Conservation (phyloP, 2,113 vertebrate genomes). For the Pteropus alecto region DNA sequence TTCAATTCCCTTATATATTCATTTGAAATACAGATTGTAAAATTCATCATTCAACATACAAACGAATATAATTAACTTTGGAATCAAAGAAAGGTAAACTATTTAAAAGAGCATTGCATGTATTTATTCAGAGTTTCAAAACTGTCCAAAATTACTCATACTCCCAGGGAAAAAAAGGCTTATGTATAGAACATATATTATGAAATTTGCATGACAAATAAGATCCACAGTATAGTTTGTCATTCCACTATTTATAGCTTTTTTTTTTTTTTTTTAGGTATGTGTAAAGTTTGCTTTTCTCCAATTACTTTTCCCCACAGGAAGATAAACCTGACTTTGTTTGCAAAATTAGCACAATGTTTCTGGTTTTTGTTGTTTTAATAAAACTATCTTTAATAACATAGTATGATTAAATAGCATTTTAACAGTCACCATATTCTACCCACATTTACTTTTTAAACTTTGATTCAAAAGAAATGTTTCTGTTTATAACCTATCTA, state of each 20-base stretch:
- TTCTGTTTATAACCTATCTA: conserved; percentile 6
- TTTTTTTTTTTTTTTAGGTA: not conserved
- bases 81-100: conserved; percentile 51
- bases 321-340: not conserved
- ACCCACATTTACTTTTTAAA: conserved; percentile 42
- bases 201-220: conserved; percentile 32
- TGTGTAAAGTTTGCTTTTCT: conserved; percentile 57
- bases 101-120: conserved; percentile 27
- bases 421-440: conserved; percentile 41
- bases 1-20: not conserved
- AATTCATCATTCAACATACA: conserved; percentile 54
- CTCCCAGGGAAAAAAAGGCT: not conserved
- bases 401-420: conserved; percentile 38
- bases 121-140: conserved; percentile 41
- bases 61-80: conserved; percentile 62
- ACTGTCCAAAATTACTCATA: conserved; percentile 52
- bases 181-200: conserved; percentile 16
- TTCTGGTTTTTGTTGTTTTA: conserved; percentile 56
- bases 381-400: conserved; percentile 56
- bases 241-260: conserved; percentile 48
- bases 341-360: conserved; percentile 65
- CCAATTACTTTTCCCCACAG: conserved; percentile 52
- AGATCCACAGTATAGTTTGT: conserved; percentile 51
- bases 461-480: conserved; percentile 56
- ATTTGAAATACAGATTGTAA: conserved; percentile 56